Percentiles rank a stretch among this genome's conserved stretches.
These are phyloP conservation scores for Copsychus sechellarum DNA, from an alignment of 2,113 vertebrate genomes.

Conservation along the genomic window DNA sequence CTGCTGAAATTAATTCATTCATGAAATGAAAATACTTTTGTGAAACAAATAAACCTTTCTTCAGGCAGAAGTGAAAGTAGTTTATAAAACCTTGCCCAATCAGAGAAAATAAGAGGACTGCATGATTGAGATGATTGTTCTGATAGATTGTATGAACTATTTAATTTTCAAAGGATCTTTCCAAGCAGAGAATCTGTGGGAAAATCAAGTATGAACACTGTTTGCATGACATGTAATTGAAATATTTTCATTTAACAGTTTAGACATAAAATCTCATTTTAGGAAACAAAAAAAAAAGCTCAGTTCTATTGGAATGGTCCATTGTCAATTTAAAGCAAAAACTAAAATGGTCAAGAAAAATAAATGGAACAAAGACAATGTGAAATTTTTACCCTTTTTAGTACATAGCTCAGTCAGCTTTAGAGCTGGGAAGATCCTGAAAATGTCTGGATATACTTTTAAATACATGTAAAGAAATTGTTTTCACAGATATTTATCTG, in stretches of 20 bases:
- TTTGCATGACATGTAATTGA: not conserved
- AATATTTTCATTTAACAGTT: not conserved
- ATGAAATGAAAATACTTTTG: slow-evolving; percentile 9
- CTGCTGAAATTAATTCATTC: not conserved
- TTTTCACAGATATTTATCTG: not conserved
- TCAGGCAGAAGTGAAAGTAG: slow-evolving; percentile 1
- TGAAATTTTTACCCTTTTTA: not conserved
- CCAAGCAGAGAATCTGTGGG: not conserved
- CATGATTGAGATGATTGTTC: not conserved
- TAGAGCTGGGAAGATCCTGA: not conserved
- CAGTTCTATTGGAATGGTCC: fast-evolving
- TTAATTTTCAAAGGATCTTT: not conserved
- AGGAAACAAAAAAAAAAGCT: not conserved
- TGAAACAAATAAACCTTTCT: slow-evolving; percentile 14
- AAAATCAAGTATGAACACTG: not conserved
- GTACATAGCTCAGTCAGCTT: not conserved
- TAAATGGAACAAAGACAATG: not conserved
- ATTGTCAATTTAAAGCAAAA: not conserved
- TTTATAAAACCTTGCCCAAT: not conserved
- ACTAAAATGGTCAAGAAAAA: not conserved
- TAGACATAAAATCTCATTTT: not conserved
- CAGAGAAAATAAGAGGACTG: not conserved
- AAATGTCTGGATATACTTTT: not conserved
- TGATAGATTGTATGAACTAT: not conserved
- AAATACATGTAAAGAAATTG: not conserved